A percentile compares a stretch with the other conserved stretches of the same genome.
phyloP scores from a whole-genome alignment of 2,888 invertebrate genomes.

The Rotaria socialis region DNA sequence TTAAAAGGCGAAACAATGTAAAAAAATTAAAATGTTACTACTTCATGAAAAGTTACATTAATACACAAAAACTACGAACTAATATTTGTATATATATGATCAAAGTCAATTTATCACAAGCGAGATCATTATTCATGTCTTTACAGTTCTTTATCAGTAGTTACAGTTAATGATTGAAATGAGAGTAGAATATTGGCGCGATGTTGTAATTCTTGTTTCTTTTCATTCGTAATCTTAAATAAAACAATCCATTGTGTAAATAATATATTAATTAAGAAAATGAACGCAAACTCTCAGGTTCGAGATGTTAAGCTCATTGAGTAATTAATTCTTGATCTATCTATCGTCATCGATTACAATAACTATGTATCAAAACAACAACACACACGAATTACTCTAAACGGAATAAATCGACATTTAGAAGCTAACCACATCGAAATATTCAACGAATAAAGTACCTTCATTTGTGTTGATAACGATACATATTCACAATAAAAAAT shows the following conservation, averaged over 20 bases:
- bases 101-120: too few relatives aligned
- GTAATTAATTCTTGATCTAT: not conserved
- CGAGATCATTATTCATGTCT: too few relatives aligned
- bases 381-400: not conserved
- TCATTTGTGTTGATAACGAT: not conserved
- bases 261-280: not conserved
- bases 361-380: not conserved
- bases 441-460: not conserved
- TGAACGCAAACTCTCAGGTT: not conserved
- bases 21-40: too few relatives aligned
- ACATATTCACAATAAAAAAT: not conserved
- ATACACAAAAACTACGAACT: too few relatives aligned
- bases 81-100: too few relatives aligned
- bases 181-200: constrained; percentile 12
- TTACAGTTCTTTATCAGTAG: not conserved
- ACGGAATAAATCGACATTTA: not conserved
- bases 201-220: not conserved
- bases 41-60: too few relatives aligned
- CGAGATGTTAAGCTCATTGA: constrained; percentile 4
- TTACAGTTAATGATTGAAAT: not conserved
- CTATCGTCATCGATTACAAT: not conserved
- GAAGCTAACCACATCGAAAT: not conserved
- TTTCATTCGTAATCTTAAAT: not conserved
- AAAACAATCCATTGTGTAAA: not conserved
- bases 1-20: too few relatives aligned